Evolutionary conservation across 2,797 vertebrate species (phyloP), one percentile per base, ranked within the genome.

Genomic region (Enteromius thamalakanensis): DNA sequence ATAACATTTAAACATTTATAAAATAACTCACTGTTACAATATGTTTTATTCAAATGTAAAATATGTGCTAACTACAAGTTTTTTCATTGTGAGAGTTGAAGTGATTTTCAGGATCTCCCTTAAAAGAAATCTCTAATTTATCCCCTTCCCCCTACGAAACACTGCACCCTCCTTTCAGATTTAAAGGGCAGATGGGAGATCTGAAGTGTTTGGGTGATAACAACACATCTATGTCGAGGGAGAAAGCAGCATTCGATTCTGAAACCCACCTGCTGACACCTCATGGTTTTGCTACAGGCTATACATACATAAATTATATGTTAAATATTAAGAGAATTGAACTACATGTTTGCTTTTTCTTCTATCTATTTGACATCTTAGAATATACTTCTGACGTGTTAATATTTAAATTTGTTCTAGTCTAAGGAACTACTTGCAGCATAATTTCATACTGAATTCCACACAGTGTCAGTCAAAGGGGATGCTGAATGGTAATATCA

Each of bases 71-170:
- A 49, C 15, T 49, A 49, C 14, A 49, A 49, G 45, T 49, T 14
- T 49, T 49, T 49, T 4, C 1, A 1, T 1, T 1, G 47, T 17
- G 79, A 47, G 45, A 14, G 58, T 87, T 55, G 45, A 80, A 47
- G 23, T 81, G 51, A 64, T 69, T 85, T 71, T 76, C 55, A 53
- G 14, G 21, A 6, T 29, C n/a, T 60, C 34, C 53, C 45, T 69
- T 65, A 64, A 65, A 14, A 42, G 29, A 70, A 75, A 69, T 45
- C 55, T 84, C 55, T 3, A 94, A 87, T 45, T 86, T 90, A 93
- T 96, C 96, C 95, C 96, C 94, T 92, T 89, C 87, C 19, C 29
- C 32, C 11, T 37, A 42, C 60, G n/a, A n/a, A 79, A 72, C 14
- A 32, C 37, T 49, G 45, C 74, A 45, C 49, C 29, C 29, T 85